A percentile compares a stretch with the other conserved stretches of the same genome.
Conservation (phyloP, 2,797 vertebrate genomes). For the Oophaga sylvatica region DNA sequence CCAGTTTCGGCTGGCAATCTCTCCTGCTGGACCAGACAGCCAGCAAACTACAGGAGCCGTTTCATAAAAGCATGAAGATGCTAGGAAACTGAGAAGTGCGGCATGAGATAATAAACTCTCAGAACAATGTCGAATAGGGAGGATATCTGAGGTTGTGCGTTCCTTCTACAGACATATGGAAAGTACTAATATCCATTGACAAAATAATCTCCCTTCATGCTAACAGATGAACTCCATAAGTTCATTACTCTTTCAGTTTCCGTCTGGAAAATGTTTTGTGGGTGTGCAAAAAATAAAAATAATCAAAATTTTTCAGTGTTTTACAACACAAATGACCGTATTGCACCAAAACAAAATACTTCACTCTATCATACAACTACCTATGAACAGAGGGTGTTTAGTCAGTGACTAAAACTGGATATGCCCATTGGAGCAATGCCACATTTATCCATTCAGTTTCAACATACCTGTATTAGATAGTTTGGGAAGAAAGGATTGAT, state of each 20-base stretch:
- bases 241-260: background rate
- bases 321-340: too few relatives aligned
- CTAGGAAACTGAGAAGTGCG: conserved; percentile 24
- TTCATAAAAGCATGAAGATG: conserved; percentile 49
- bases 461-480: too few relatives aligned
- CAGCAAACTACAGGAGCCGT: conserved; percentile 33
- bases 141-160: background rate
- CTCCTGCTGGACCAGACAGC: conserved; percentile 40
- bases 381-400: too few relatives aligned
- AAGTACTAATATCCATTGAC: background rate
- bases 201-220: background rate
- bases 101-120: background rate
- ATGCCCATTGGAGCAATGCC: background rate
- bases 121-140: background rate
- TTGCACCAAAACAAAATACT: too few relatives aligned
- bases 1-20: conserved; percentile 65
- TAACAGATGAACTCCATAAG: background rate
- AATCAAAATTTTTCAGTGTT: background rate
- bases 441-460: too few relatives aligned
- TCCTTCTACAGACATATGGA: background rate
- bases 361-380: too few relatives aligned
- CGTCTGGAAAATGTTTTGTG: background rate
- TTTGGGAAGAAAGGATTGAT: background rate
- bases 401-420: background rate
- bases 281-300: background rate